Evolutionary conservation across 1,140 invertebrate genomes (phyloP), one percentile per base, ranked within the genome.

Genomic region (Tribolium madens): DNA sequence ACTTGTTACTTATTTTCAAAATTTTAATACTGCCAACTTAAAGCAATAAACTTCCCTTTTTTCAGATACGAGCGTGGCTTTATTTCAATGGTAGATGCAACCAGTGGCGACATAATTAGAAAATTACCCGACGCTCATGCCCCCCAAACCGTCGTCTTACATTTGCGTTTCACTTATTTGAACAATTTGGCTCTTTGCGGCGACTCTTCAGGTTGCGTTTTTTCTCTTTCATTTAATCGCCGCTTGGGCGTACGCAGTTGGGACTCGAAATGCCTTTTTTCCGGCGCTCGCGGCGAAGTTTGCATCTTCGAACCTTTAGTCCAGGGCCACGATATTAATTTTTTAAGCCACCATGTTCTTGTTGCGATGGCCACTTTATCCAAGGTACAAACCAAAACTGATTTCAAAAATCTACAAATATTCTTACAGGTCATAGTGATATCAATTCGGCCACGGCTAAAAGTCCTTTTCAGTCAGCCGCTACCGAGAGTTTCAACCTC

Each of bases 191-290:
- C 95, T 3, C 86, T 98, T 10, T 95, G 96, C 57, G 93, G 95
- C 14, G 97, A 99, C 85, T 98, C 95, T 75, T 97, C 97, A 10
- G 98, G 98, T 1, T 98, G 96, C n/a, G 97, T 99, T 1, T 99
- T 98, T 91, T 94, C 98, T 81, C 88, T 99, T 9, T 94, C 92
- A 82, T 97, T 98, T 82, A 96, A 95, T 79, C 88, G 96, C 73
- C 92, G 95, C 4, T 90, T 98, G 83, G 97, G 97, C 2, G 93
- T 97, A 2, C 88, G 97, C 69, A 93, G 93, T 6, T 96, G 94
- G 84, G 93, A 95, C 78, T 95, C 95, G 0, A 93, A 94, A 78
- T 97, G 96, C 86, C 86, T 98, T 12, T 98, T 98, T 86, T 97
- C 95, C 68, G 96, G 96, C 46, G 97, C 97, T 68, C 91, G 96